These are phyloP conservation scores for Hirtodrosophila duncani DNA, from an alignment of 2,888 invertebrate species.

Conservation along the genomic window DNA sequence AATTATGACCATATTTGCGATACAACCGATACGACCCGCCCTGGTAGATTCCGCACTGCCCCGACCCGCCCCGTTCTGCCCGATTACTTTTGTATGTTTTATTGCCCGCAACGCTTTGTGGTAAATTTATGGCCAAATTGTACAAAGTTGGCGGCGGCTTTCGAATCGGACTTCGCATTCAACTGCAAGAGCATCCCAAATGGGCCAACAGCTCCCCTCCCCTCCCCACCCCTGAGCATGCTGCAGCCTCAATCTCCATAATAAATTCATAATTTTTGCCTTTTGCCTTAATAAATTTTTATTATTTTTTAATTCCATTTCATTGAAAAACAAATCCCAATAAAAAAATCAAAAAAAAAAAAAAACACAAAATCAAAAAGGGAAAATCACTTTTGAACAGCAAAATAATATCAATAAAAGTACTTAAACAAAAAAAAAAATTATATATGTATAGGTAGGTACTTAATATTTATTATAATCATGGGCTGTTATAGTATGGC, in stretches of 20 bases:
- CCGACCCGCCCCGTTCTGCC: constrained; percentile 31
- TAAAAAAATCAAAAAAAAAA: constrained; percentile 13
- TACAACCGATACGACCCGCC: constrained; percentile 1
- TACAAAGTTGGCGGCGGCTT: constrained; percentile 48
- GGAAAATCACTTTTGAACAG: constrained; percentile 38
- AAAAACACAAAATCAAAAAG: constrained; percentile 22
- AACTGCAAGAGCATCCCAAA: constrained; percentile 15
- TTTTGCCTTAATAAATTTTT: constrained; percentile 70
- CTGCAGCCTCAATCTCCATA: constrained; percentile 29
- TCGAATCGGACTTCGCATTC: constrained; percentile 52
- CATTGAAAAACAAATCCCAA: constrained; percentile 29
- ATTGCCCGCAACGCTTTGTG: constrained; percentile 62
- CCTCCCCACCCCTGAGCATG: too few species aligned
- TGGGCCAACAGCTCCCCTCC: too few species aligned
- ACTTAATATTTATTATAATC: constrained; percentile 32
- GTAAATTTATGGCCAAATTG: constrained; percentile 68
- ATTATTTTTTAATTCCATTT: constrained; percentile 67
- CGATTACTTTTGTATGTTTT: constrained; percentile 55
- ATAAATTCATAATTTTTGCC: constrained; percentile 65
- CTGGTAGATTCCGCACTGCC: background rate
- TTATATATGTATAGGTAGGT: constrained; percentile 20
- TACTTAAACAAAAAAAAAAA: constrained; percentile 3
- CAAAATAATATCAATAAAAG: constrained; percentile 48
- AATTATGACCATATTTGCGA: constrained; percentile 38
- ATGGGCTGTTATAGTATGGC: constrained; percentile 40